Evolutionary conservation across 1,140 invertebrate species (phyloP), one percentile per base, ranked within the genome.

Genomic region (Drosophila ohnishii): DNA sequence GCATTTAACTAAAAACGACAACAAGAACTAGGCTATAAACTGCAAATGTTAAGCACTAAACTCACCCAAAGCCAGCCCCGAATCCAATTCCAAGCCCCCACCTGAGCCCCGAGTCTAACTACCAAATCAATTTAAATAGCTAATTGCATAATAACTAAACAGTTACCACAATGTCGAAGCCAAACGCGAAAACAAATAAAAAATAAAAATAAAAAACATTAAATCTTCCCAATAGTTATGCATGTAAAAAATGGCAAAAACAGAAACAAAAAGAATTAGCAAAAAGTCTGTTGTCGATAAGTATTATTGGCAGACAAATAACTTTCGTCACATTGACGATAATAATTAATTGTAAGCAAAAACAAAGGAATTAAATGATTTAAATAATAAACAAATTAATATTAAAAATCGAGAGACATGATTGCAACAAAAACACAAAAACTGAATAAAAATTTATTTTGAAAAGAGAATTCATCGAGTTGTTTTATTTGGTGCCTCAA

Each of bases 231-330:
- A 42, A 57, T 70, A 85, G 70, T 78, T 79, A 76, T 90, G 82
- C 78, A 90, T 86, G 76, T 90, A 85, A 90, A 78, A 58, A 78
- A 61, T 56, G 59, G 50, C 51, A 61, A 57, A 73, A 59, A 47
- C 9, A 50, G 50, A 56, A 65, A 67, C 32, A 67, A 57, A 75
- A 66, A 79, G 53, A 80, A 65, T 75, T 76, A 80, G 72, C 55
- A 78, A 88, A 53, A 91, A 78, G 90, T 91, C 90, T 91, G 90
- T 91, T 91, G 83, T 90, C 90, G 75, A 91, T 91, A 82, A 71
- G 50, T 71, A 90, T 90, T 91, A 91, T 80, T 90, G 77, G 74
- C 90, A 91, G 90, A 91, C 90, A 91, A 90, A 85, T 88, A 90
- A 88, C 65, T 78, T 90, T 90, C 87, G 87, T 90, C 87, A 90